Evolutionary conservation across 2,797 vertebrate species (phyloP), one percentile per base, ranked within the genome.

Genomic region (Paratrypauchen microcephalus): DNA sequence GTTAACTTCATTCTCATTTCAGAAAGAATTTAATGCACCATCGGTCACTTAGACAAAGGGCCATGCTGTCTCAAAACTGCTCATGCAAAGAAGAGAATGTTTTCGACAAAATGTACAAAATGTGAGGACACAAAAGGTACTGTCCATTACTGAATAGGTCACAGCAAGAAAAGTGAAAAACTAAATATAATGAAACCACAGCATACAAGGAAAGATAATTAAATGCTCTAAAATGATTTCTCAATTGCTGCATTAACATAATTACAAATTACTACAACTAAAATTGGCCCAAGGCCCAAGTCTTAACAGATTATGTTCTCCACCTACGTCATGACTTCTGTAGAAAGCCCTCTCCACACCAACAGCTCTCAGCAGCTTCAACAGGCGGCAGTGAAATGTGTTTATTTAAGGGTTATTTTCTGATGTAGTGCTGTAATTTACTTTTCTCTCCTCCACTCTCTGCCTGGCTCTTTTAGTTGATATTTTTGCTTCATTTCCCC

Each of bases 381-480:
- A 70, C 56, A 19, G 69, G 52, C 16, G 50, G 58, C 18, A 66
- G 77, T 69, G 58, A 65, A 52, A 67, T 68, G 76, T 9, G 72
- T 77, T 75, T 60, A 68, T 82, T 75, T 64, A 81, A 24, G 54
- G 58, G 60, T 67, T 83, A 59, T 71, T 78, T 74, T 77, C 36
- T 75, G 76, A 83, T 81, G 57, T 76, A 87, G 73, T 79, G 66
- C 69, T 75, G 57, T 69, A 78, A 84, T 86, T 77, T 74, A 71
- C 78, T 85, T 76, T 80, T 58, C 70, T 70, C 65, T 76, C 62
- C 41, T 65, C 69, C 75, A 76, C 59, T 68, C 26, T 72, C 55
- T 58, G 61, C 32, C 68, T 68, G 72, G 56, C 76, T 52, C 50
- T 45, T 32, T 16, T 65, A 48, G 21, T 71, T 79, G 67, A 36